Base-by-base conservation (phyloP, 2,888 invertebrate genomes). In the Gastrophysa polygoni region DNA sequence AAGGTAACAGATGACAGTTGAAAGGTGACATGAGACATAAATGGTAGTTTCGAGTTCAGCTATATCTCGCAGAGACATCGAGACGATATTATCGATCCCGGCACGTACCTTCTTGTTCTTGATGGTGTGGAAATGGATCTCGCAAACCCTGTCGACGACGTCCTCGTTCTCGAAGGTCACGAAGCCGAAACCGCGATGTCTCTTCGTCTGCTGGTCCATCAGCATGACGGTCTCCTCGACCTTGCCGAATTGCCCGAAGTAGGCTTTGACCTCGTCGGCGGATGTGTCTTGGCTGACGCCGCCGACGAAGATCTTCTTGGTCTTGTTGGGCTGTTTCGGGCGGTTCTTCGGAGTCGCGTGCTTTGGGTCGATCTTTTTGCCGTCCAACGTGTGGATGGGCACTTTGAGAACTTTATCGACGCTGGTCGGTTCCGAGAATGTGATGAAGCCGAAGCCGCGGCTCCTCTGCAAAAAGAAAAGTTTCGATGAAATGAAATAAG, bases 381-480 rank as follows among this genome's bases (percentile, higher is more conserved):
- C 95, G 82, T 95, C 95, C 72, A 95, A 85, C 56, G 93, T 93
- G 85, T 95, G 94, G 69, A 93, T 91, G 61, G 93, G 93, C 71
- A 94, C 92, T 75, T 93, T 93, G 59, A 95, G 87, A 63, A 95
- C 95, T 84, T 93, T 93, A 82, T 95, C 94, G 69, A 95, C 95
- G 77, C 93, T 91, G 71, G 91, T 88, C 60, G 95, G 92, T 82
- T 95, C 94, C 82, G 93, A 91, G 85, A 95, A 95, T 77, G 95
- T 95, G 82, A 95, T 95, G 86, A 95, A 95, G 78, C 95, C 92
- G 83, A 95, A 95, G 78, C 95, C 95, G 82, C 95, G 91, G 86
- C 94, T 95, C 81, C 95, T 90, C 95, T 95, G 89, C 79, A 88
- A 87, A 66, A 64, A 59, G 63, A 57, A 63, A 51, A 34, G 17